Conservation (phyloP, 2,113 vertebrate species). For the Pluvianellus socialis region DNA sequence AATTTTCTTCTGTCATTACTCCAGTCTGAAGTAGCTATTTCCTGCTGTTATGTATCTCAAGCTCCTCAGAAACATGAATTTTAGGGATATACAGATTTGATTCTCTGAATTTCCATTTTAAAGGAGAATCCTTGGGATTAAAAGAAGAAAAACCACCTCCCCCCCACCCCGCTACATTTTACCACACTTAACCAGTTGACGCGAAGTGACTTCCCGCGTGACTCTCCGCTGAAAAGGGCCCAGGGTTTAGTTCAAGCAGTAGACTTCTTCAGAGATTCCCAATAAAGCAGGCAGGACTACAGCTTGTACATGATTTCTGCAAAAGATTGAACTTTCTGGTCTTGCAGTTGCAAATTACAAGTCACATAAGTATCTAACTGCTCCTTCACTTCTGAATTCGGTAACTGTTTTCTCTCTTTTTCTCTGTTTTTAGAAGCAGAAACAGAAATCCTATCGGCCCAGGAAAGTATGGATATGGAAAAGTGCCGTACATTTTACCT, state of each 20-base stretch:
- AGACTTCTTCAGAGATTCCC: background rate
- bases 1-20: background rate
- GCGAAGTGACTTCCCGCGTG: background rate
- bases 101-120: background rate
- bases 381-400: background rate
- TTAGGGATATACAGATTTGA: background rate
- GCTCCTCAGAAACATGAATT: background rate
- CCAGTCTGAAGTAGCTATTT: background rate
- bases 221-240: background rate
- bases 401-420: background rate
- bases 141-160: background rate
- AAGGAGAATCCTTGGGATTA: background rate
- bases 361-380: background rate
- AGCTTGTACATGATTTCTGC: background rate
- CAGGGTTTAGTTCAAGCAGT: background rate
- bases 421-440: constrained; percentile 75
- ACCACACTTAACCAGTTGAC: background rate
- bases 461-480: constrained; percentile 91
- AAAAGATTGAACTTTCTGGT: background rate
- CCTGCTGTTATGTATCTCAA: background rate
- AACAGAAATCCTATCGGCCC: constrained; percentile 78
- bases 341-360: background rate
- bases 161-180: background rate
- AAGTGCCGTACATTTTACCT: constrained; percentile 81
- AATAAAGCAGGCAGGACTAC: background rate